Base-by-base conservation (phyloP, 2,797 vertebrate species). In the Helicolenus hilgendorfi region DNA sequence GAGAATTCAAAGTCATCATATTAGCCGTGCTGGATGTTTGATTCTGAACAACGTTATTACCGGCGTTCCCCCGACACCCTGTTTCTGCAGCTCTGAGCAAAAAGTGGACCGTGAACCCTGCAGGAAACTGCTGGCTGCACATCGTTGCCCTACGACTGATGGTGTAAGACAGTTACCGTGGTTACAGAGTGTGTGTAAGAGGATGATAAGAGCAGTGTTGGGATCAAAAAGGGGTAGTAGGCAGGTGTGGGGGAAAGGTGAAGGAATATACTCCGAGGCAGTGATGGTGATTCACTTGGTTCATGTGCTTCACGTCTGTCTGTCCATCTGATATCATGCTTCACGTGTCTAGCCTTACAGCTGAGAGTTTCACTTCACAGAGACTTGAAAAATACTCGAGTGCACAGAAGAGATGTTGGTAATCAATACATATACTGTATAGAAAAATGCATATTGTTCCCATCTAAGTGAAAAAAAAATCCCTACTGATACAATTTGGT, bases 191-290 rank as follows among this genome's bases (percentile, higher is more conserved):
- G 80, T 65, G 86, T 92, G 90, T 82, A 80, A 82, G 73, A 88
- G 79, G 75, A 75, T 91, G 94, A 96, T 93, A 94, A 94, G 83
- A 89, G 79, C 70, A 18, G 67, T 3, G 70, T 74, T 79, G 77
- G 81, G 78, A 86, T 88, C 76, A 88, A 77, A 81, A 29, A 62
- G 67, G 58, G 60, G 49, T 11, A 72, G 38, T 8, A 45, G 41
- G 68, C 53, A 59, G 35, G 26, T 79, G 45, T 65, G 22, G 29
- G 77, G 77, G 62, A 56, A 53, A 14, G 35, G 67, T 72, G 62
- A 63, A 64, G 73, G 77, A 78, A 69, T 35, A 33, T 24, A 64
- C 41, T 53, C 68, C 70, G 59, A 64, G 33, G 45, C 59, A 65
- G 31, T 2, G 45, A 87, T 63, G 41, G 62, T 11, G 82, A 58